phyloP scores from a whole-genome alignment of 2,888 invertebrate genomes.

The Laspeyria flexula region DNA sequence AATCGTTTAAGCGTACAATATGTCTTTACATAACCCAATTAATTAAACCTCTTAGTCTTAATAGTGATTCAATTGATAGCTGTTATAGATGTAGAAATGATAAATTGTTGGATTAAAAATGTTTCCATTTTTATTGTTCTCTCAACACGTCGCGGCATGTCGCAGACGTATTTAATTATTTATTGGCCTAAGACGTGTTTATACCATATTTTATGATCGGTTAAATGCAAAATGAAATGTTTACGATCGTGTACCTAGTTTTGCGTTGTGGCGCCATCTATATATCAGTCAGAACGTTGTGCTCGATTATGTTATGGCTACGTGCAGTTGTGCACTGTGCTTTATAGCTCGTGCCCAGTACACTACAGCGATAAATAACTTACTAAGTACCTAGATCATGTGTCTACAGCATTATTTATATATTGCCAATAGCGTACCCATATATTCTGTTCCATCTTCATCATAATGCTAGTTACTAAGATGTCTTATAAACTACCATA shows the following conservation, averaged over 20 bases:
- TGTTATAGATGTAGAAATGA: constrained; percentile 40
- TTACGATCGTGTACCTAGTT: constrained; percentile 65
- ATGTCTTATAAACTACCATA: neutral
- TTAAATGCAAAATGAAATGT: constrained; percentile 67
- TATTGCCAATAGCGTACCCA: constrained; percentile 22
- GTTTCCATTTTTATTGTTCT: constrained; percentile 44
- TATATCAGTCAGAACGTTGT: constrained; percentile 50
- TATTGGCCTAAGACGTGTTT: constrained; percentile 58
- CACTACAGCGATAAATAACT: constrained; percentile 53
- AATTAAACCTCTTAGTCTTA: constrained; percentile 35
- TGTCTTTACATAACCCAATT: constrained; percentile 26
- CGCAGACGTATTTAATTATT: constrained; percentile 56
- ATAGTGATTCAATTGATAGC: constrained; percentile 24
- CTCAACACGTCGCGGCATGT: constrained; percentile 48
- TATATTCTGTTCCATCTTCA: constrained; percentile 29
- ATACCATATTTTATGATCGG: constrained; percentile 67
- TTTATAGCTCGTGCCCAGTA: constrained; percentile 53
- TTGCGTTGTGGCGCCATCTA: constrained; percentile 62
- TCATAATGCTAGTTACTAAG: neutral
- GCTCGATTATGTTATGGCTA: constrained; percentile 47
- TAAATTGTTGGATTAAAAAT: constrained; percentile 39
- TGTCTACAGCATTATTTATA: constrained; percentile 51
- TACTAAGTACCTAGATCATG: constrained; percentile 53
- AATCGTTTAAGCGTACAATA: constrained; percentile 31
- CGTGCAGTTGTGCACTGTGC: constrained; percentile 44